Conservation (phyloP, 2,888 invertebrate species). For the Trissonchulus sp. region DNA sequence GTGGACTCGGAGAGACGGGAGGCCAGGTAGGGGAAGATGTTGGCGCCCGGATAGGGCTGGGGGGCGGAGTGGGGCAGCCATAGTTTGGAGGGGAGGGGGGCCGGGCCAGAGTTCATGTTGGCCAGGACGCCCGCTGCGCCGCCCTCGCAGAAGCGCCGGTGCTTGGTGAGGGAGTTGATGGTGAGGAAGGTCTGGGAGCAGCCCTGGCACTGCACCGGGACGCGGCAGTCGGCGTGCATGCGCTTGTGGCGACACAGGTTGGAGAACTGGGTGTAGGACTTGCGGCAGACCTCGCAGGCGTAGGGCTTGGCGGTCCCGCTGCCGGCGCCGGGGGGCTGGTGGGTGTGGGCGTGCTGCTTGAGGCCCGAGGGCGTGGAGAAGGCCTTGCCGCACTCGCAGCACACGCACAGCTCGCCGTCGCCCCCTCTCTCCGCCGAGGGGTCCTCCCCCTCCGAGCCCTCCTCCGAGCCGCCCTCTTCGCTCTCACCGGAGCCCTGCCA, state of each 20-base stretch:
- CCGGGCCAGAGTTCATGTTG: background rate
- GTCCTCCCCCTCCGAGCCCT: too few species aligned
- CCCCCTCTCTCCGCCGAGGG: too few species aligned
- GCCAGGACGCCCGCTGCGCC: background rate
- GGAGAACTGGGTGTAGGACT: conserved; percentile 98
- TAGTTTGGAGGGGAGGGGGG: background rate
- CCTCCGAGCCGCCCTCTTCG: too few species aligned
- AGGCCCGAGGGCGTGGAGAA: conserved; percentile 94
- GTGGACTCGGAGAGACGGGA: conserved; percentile 26
- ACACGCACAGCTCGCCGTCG: too few species aligned
- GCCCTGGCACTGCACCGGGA: conserved; percentile 76
- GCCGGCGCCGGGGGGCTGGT: too few species aligned
- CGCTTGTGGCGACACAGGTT: conserved; percentile 99
- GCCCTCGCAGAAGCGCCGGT: conserved; percentile 83
- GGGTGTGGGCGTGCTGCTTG: conserved; percentile 98
- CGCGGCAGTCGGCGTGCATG: conserved; percentile 92
- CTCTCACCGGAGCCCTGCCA: too few species aligned
- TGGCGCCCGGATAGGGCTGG: background rate
- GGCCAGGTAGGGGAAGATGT: conserved; percentile 32
- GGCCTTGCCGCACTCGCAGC: conserved; percentile 96
- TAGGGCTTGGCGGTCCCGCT: conserved; percentile 96
- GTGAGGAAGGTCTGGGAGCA: conserved; percentile 88
- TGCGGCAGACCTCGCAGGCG: conserved; percentile 71
- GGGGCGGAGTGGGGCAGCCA: background rate
- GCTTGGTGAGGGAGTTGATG: conserved; percentile 82